Base-by-base conservation (phyloP, 2,797 vertebrate species). In the Zenarchopterus dispar region DNA sequence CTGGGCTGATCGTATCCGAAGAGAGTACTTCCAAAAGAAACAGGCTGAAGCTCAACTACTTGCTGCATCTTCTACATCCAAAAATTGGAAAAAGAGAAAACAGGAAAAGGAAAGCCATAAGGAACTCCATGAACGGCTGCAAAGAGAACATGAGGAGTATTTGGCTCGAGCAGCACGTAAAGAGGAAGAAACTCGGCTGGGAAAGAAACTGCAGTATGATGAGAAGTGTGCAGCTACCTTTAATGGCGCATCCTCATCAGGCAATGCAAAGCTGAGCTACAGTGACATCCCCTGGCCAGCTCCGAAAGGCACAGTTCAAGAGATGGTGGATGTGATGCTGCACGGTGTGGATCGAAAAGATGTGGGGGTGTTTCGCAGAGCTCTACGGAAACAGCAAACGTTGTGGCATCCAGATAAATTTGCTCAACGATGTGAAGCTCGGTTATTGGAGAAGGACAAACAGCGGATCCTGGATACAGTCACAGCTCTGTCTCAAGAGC, bases 381-480 rank as follows among this genome's bases (percentile, higher is more conserved):
- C 90, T 13, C 88, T 97, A 36, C 88, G 87, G 56, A 92, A 87
- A 33, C 96, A 97, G 75, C 96, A 95, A 78, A 70, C 91, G 0
- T 82, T 93, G 11, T 97, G 96, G 96, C 96, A 97, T 55, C 96
- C 96, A 0, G 96, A 97, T 77, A 94, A 93, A 56, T 97, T 97
- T 33, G 68, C 90, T 5, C 96, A 97, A 84, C 90, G 95, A 36
- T 97, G 96, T 22, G 93, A 93, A 19, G 73, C 79, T 9, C 93
- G 94, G 23, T 83, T 97, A 23, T 82, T 88, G 22, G 92, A 93
- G 44, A 77, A 80, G 44, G 95, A 97, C 70, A 85, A 90, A 44
- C 78, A 82, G 31, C 86, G 73, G 1, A 93, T 97, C 67, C 87
- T 96, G 67, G 92, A 93, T 56, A 93, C 94, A 0, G 96, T 97